A percentile compares a stretch with the other conserved stretches of the same genome.
Conservation (phyloP, 2,888 invertebrate species). For the Andricus quercusramuli region DNA sequence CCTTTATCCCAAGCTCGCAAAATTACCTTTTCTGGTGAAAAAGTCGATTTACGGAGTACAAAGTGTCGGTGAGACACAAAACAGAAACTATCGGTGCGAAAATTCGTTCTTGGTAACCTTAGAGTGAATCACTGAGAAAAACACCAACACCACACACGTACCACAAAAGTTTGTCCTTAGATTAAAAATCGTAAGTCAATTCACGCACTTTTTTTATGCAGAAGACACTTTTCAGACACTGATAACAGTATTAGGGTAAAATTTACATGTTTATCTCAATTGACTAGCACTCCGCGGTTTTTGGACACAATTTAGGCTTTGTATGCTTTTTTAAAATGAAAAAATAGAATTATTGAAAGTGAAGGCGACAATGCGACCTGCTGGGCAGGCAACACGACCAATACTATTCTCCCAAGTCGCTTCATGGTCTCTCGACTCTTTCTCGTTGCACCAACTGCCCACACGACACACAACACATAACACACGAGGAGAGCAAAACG, state of each 20-base stretch:
- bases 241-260: not conserved
- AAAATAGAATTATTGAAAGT: not conserved
- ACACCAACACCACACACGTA: not conserved
- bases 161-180: slow-evolving; percentile 14
- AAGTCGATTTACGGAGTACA: slow-evolving; percentile 7
- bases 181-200: not conserved
- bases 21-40: slow-evolving; percentile 32
- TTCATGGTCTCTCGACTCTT: slow-evolving; percentile 12
- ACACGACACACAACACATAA: slow-evolving; percentile 31
- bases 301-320: not conserved
- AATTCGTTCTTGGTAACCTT: slow-evolving; percentile 21
- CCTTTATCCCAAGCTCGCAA: slow-evolving; percentile 11
- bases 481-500: slow-evolving; percentile 20
- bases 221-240: not conserved
- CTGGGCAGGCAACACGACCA: slow-evolving; percentile 60
- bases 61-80: not conserved
- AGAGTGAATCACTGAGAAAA: slow-evolving; percentile 9
- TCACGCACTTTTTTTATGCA: not conserved
- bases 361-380: slow-evolving; percentile 53
- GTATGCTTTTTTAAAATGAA: not conserved
- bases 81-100: not conserved
- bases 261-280: not conserved
- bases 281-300: not conserved
- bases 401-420: slow-evolving; percentile 58
- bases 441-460: slow-evolving; percentile 46